Percentiles rank a stretch among this genome's conserved stretches.
These are phyloP conservation scores for Darevskia nairensis DNA, from an alignment of 2,797 vertebrate species.

Conservation along the genomic window DNA sequence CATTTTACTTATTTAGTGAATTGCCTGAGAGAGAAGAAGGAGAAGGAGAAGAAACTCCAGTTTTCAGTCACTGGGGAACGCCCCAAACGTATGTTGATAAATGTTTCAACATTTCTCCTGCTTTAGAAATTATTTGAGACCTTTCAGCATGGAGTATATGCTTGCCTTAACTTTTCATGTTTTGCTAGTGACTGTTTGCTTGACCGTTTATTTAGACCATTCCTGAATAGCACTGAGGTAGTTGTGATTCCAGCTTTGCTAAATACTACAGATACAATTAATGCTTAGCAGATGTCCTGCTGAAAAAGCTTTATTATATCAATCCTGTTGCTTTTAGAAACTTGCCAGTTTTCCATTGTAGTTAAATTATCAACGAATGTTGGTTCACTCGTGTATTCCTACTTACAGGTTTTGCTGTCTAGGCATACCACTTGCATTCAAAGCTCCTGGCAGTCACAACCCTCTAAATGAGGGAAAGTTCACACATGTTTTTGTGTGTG, in stretches of 20 bases:
- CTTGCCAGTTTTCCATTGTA: conserved; percentile 24
- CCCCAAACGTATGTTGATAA: conserved; percentile 84
- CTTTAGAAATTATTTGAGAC: conserved; percentile 22
- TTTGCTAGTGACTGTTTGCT: conserved; percentile 1
- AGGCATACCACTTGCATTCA: conserved; percentile 6
- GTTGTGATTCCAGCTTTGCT: conserved; percentile 54
- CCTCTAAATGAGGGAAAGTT: not conserved
- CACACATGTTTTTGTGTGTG: not conserved
- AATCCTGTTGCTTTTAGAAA: conserved; percentile 57
- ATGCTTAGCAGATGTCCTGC: conserved; percentile 60
- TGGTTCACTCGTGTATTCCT: conserved; percentile 55
- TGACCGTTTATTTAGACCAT: not conserved
- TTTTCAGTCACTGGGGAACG: conserved; percentile 95
- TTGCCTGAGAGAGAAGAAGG: conserved; percentile 93
- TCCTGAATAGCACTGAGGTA: conserved; percentile 46
- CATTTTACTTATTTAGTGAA: conserved; percentile 71
- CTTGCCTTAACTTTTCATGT: conserved; percentile 22
- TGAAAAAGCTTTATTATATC: conserved; percentile 53
- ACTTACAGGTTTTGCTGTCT: conserved; percentile 41
- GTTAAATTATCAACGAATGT: conserved; percentile 48
- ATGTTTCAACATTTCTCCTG: conserved; percentile 32
- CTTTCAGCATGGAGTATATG: not conserved
- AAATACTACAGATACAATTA: conserved; percentile 36
- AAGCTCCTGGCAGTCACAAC: conserved; percentile 25
- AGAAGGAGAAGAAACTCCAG: conserved; percentile 95